phyloP scores from a whole-genome alignment of 2,797 vertebrate genomes.

The Labroides dimidiatus region DNA sequence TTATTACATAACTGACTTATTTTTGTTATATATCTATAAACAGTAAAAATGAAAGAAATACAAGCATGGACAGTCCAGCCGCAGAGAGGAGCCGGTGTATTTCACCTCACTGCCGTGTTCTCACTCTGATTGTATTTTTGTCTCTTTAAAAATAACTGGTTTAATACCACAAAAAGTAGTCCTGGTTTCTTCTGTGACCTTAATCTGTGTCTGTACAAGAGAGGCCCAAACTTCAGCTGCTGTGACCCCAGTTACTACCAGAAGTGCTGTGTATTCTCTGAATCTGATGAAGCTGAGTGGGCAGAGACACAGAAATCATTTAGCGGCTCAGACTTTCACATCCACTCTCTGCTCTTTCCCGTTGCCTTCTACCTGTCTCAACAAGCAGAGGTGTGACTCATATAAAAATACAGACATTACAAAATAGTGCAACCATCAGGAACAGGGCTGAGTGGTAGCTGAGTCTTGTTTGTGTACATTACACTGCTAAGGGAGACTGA shows the following conservation, averaged over 20 bases:
- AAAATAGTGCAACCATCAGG: background rate
- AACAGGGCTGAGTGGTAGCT: background rate
- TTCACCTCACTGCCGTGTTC: background rate
- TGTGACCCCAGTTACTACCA: background rate
- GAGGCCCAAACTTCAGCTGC: background rate
- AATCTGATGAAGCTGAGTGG: slow-evolving; percentile 14
- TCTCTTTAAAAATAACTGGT: background rate
- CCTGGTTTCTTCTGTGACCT: background rate
- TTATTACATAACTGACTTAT: too few relatives aligned
- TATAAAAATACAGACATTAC: slow-evolving; percentile 18
- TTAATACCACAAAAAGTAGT: too few relatives aligned
- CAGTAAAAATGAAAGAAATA: too few relatives aligned
- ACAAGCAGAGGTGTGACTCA: slow-evolving; percentile 28
- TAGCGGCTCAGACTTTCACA: slow-evolving; percentile 11
- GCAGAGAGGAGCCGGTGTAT: background rate
- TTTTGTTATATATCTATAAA: too few relatives aligned
- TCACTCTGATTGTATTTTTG: too few relatives aligned
- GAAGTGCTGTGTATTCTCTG: slow-evolving; percentile 1
- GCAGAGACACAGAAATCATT: slow-evolving; percentile 4
- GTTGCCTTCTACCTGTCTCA: slow-evolving; percentile 17
- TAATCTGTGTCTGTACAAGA: background rate
- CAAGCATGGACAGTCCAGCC: background rate
- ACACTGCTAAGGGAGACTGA: background rate
- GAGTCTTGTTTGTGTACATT: background rate
- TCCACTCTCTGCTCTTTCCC: slow-evolving; percentile 3